These are phyloP conservation scores for Malurus splendens DNA, from an alignment of 2,797 vertebrate species.

Conservation along the genomic window DNA sequence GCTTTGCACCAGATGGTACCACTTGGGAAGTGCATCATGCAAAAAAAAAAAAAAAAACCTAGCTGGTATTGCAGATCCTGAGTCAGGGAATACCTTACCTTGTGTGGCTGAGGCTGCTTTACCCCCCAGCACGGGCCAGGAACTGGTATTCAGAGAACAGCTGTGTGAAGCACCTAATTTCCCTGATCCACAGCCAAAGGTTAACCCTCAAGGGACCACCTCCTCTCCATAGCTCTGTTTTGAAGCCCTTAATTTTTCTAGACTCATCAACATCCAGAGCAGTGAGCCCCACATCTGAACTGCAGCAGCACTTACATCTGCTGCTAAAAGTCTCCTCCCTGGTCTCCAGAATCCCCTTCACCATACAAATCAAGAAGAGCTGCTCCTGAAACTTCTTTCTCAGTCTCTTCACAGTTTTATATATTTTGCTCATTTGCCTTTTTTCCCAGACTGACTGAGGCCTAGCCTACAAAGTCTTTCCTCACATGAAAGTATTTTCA, in stretches of 20 bases:
- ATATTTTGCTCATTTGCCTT: not conserved
- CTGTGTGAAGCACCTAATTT: not conserved
- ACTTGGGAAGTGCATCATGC: not conserved
- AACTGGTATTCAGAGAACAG: not conserved
- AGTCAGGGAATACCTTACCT: not conserved
- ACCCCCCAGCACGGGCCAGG: not conserved
- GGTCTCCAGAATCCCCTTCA: not conserved
- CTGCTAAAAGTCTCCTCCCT: accelerated
- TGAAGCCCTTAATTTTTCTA: not conserved
- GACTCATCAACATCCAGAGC: not conserved
- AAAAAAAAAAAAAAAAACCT: not conserved
- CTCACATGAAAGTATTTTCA: not conserved
- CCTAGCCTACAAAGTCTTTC: not conserved
- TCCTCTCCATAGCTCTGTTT: not conserved
- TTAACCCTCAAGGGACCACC: not conserved
- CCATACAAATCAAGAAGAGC: not conserved
- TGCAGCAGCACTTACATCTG: not conserved
- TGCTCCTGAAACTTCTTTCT: not conserved
- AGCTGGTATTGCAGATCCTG: not conserved
- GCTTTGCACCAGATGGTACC: not conserved
- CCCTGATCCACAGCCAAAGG: not conserved
- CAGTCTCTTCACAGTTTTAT: not conserved
- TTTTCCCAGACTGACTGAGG: not conserved
- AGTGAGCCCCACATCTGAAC: not conserved
- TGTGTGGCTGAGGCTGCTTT: not conserved